Conservation (phyloP, 1,140 invertebrate species). For the Odontomachus brunneus region DNA sequence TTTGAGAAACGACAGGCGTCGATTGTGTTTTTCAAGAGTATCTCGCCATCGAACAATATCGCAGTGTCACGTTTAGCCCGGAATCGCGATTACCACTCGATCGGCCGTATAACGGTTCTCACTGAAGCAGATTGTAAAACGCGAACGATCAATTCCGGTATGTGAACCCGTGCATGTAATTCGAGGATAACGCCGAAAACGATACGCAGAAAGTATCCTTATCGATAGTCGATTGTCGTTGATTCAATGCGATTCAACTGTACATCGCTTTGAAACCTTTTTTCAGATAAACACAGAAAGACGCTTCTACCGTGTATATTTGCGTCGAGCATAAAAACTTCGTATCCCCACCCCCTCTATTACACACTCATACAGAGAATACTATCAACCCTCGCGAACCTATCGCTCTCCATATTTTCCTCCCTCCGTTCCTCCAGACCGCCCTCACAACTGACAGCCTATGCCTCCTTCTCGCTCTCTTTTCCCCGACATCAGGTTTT, state of each 20-base stretch:
- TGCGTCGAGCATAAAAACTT: constrained; percentile 63
- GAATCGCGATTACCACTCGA: background rate
- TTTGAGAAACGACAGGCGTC: background rate
- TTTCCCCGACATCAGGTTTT: constrained; percentile 48
- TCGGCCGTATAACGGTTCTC: background rate
- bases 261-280: constrained; percentile 69
- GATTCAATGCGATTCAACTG: constrained; percentile 62
- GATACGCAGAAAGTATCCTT: constrained; percentile 53
- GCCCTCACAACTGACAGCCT: constrained; percentile 31
- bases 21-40: constrained; percentile 5
- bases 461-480: constrained; percentile 34
- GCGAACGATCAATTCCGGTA: constrained; percentile 27
- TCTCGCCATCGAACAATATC: background rate
- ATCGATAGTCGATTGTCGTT: constrained; percentile 61
- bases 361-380: constrained; percentile 73
- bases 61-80: constrained; percentile 1
- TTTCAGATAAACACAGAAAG: constrained; percentile 69
- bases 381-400: constrained; percentile 54
- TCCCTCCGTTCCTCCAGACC: background rate
- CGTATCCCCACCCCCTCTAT: constrained; percentile 58
- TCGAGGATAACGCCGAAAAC: constrained; percentile 49
- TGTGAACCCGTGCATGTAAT: constrained; percentile 28
- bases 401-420: background rate
- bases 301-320: constrained; percentile 65
- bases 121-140: constrained; percentile 16